Percentiles rank a stretch among this genome's conserved stretches.
Evolutionary conservation across 2,797 vertebrate species (phyloP).

Genomic region (Pristis pectinata): DNA sequence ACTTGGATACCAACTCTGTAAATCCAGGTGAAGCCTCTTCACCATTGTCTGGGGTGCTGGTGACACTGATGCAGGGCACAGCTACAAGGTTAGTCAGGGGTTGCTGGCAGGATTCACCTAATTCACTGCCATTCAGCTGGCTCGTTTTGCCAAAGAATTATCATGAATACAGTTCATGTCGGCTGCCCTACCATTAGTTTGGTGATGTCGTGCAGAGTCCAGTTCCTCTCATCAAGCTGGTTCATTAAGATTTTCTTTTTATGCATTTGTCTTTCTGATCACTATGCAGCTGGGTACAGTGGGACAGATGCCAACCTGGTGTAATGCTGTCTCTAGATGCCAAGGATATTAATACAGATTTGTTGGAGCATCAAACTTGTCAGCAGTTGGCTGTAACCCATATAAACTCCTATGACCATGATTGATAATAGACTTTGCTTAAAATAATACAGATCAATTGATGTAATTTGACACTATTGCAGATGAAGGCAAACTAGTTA

Average conservation of each 20-base stretch:
- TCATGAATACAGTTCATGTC: background rate
- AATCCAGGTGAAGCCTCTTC: background rate
- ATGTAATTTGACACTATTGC: background rate
- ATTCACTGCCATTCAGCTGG: background rate
- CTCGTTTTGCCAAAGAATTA: slow-evolving; percentile 15
- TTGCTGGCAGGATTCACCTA: background rate
- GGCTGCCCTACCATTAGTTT: slow-evolving; percentile 19
- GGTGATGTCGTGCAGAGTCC: slow-evolving; percentile 9
- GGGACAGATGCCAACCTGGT: background rate
- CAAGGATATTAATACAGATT: background rate
- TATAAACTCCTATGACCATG: background rate
- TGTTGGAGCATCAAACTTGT: slow-evolving; percentile 22
- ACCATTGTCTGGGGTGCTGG: background rate
- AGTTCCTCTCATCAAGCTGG: slow-evolving; percentile 28
- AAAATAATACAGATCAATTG: background rate
- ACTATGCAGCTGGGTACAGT: slow-evolving; percentile 3
- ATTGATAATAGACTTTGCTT: background rate
- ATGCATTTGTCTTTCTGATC: slow-evolving; percentile 16
- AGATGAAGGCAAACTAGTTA: background rate
- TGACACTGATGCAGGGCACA: background rate
- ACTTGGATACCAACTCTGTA: background rate
- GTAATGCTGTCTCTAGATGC: background rate
- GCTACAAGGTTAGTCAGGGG: background rate
- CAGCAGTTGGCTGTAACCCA: background rate
- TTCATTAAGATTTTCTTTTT: slow-evolving; percentile 27